Percentiles rank a stretch among this genome's conserved stretches.
Conservation (phyloP, 2,888 invertebrate species). For the Perizoma flavofasciatum region DNA sequence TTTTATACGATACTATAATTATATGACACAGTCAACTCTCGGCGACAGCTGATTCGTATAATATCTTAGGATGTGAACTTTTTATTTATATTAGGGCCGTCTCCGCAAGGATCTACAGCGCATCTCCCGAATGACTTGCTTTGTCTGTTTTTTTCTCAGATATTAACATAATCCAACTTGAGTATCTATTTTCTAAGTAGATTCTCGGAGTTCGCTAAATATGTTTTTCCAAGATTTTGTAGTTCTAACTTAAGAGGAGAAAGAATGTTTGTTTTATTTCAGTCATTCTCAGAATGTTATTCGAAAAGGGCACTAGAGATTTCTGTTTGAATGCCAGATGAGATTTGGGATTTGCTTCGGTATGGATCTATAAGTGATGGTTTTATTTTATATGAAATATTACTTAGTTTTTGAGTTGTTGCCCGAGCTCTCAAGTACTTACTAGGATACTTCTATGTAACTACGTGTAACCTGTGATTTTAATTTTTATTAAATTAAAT, state of each 20-base stretch:
- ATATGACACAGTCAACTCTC: slow-evolving; percentile 12
- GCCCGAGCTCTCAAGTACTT: background rate
- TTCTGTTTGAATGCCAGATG: slow-evolving; percentile 27
- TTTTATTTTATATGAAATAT: slow-evolving; percentile 15
- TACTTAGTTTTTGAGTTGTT: slow-evolving; percentile 6
- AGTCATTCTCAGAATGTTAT: slow-evolving; percentile 12
- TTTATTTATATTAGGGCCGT: slow-evolving; percentile 31
- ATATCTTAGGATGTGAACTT: slow-evolving; percentile 31
- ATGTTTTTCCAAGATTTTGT: slow-evolving; percentile 11
- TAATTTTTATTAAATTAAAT: too few relatives aligned
- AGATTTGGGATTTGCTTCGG: slow-evolving; percentile 16
- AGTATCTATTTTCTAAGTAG: slow-evolving; percentile 23
- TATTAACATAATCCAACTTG: slow-evolving; percentile 24
- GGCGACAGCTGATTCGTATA: slow-evolving; percentile 28
- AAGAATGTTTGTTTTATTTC: slow-evolving; percentile 13
- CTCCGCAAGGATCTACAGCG: slow-evolving; percentile 27
- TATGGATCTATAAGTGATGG: slow-evolving; percentile 14
- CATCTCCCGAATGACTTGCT: slow-evolving; percentile 31
- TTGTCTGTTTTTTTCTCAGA: slow-evolving; percentile 21
- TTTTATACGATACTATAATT: too few relatives aligned
- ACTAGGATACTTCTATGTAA: too few relatives aligned
- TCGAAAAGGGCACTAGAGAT: slow-evolving; percentile 15
- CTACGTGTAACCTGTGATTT: too few relatives aligned
- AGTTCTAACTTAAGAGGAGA: slow-evolving; percentile 7
- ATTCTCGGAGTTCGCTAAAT: slow-evolving; percentile 2